Percentiles rank a stretch among this genome's conserved stretches.
phyloP scores from a whole-genome alignment of 2,113 vertebrate genomes.

The Prionailurus viverrinus region DNA sequence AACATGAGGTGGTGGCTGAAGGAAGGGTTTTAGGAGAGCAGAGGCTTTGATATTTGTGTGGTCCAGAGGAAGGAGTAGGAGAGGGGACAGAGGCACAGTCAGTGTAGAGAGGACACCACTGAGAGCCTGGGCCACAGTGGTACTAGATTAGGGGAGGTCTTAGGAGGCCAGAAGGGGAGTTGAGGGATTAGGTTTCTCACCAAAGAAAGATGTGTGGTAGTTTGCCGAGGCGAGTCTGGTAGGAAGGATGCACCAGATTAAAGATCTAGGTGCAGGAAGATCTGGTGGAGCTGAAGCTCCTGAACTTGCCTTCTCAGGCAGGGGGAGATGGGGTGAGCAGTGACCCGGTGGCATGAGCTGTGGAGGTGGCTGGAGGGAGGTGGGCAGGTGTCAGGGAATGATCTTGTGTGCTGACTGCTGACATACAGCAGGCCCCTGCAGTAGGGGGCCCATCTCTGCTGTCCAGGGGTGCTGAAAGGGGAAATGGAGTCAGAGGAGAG shows the following conservation, averaged over 20 bases:
- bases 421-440: rapidly evolving
- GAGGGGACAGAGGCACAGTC: not conserved
- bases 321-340: not conserved
- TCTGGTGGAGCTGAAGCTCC: not conserved
- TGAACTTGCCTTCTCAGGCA: not conserved
- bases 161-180: not conserved
- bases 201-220: not conserved
- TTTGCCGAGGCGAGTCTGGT: not conserved
- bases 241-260: not conserved
- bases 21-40: not conserved
- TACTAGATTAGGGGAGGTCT: not conserved
- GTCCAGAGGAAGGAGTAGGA: not conserved
- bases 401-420: not conserved
- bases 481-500: not conserved
- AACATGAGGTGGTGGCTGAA: not conserved
- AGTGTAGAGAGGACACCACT: not conserved
- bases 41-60: not conserved
- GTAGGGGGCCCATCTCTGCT: not conserved
- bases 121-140: not conserved
- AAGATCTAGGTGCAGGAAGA: not conserved
- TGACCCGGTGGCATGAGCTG: not conserved
- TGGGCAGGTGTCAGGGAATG: not conserved
- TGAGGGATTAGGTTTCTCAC: not conserved
- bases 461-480: not conserved
- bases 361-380: not conserved